Percentiles rank a stretch among this genome's conserved stretches.
phyloP scores from a whole-genome alignment of 1,140 invertebrate species.

The Drosophila parabipectinata region DNA sequence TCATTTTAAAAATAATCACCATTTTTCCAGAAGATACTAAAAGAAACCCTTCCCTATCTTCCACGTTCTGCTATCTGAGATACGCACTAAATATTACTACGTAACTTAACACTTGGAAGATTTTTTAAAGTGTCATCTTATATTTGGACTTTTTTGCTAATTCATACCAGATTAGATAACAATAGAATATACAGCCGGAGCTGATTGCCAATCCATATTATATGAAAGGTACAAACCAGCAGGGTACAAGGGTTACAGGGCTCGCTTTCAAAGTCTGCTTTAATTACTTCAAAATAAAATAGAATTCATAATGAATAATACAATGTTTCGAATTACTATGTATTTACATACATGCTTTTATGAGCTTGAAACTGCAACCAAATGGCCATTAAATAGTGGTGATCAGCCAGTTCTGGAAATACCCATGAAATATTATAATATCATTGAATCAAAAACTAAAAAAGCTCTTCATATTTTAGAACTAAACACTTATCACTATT shows the following conservation, averaged over 20 bases:
- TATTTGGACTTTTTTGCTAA: slow-evolving; percentile 24
- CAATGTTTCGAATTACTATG: neutral
- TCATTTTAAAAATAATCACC: neutral
- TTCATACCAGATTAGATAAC: slow-evolving; percentile 39
- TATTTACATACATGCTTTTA: neutral
- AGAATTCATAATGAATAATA: slow-evolving; percentile 1
- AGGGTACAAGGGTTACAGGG: slow-evolving; percentile 41
- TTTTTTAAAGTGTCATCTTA: slow-evolving; percentile 30
- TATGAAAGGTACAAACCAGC: neutral
- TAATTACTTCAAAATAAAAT: neutral
- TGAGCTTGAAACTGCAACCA: too few relatives aligned
- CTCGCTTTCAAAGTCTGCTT: slow-evolving; percentile 12
- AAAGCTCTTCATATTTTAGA: too few relatives aligned
- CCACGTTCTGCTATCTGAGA: slow-evolving; percentile 9
- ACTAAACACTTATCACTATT: neutral
- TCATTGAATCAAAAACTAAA: too few relatives aligned
- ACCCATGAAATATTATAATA: neutral
- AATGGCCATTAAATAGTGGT: neutral
- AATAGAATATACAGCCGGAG: slow-evolving; percentile 28
- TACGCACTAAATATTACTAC: slow-evolving; percentile 19
- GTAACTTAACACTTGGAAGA: slow-evolving; percentile 24
- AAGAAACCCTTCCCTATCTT: slow-evolving; percentile 5
- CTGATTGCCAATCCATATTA: slow-evolving; percentile 42
- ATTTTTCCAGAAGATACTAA: slow-evolving; percentile 8
- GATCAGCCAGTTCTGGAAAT: neutral